A percentile compares a stretch with the other conserved stretches of the same genome.
phyloP scores from a whole-genome alignment of 2,797 vertebrate genomes.

The Malurus splendens region DNA sequence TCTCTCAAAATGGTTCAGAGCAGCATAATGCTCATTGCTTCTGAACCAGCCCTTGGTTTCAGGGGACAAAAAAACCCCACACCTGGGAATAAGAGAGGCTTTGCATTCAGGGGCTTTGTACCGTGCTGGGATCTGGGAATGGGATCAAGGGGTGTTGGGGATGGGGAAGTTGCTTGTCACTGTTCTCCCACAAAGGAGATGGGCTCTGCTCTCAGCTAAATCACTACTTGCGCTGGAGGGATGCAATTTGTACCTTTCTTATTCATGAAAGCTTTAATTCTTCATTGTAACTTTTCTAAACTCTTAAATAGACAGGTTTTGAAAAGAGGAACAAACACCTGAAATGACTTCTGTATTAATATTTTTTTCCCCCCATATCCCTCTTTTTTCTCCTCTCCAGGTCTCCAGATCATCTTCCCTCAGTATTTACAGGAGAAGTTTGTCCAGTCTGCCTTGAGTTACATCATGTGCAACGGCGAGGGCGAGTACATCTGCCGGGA shows the following conservation, averaged over 20 bases:
- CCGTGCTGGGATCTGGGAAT: neutral
- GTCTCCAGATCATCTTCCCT: slow-evolving; percentile 97
- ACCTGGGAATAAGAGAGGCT: neutral
- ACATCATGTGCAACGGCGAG: slow-evolving; percentile 99
- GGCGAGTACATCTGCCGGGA: slow-evolving; percentile 92
- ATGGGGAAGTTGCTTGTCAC: neutral
- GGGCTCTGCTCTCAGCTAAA: neutral
- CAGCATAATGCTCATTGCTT: neutral
- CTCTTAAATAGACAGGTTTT: slow-evolving; percentile 41
- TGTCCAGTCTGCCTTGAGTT: slow-evolving; percentile 96
- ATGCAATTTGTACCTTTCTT: neutral
- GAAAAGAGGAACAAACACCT: neutral
- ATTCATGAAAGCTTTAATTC: neutral
- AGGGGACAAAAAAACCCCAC: rapidly evolving
- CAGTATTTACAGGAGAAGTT: slow-evolving; percentile 98
- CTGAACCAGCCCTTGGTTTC: neutral
- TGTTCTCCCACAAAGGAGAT: neutral
- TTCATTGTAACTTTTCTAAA: neutral
- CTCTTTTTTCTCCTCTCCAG: slow-evolving; percentile 57
- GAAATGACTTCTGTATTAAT: neutral
- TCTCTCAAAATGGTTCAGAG: slow-evolving; percentile 2
- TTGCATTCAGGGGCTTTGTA: neutral
- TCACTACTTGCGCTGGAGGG: neutral
- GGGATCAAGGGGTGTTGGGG: neutral
- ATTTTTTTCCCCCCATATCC: neutral